Conservation (phyloP, 1,140 invertebrate species). For the Drosophila malerkotliana region DNA sequence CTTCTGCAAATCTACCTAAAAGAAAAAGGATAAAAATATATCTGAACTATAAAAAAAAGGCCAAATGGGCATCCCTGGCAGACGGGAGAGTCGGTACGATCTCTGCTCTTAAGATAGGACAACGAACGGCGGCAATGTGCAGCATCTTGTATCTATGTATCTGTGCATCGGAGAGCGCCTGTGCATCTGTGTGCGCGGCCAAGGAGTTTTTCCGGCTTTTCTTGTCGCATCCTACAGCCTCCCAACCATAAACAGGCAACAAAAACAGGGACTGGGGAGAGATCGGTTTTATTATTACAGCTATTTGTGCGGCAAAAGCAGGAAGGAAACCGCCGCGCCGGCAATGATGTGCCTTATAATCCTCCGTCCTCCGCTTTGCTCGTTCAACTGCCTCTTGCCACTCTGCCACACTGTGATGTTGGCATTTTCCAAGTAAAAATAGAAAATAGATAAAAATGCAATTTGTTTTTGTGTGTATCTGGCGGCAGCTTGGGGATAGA, state of each 20-base stretch:
- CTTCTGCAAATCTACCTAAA: background rate
- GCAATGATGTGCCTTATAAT: slow-evolving; percentile 61
- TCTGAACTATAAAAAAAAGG: background rate
- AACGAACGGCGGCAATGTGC: slow-evolving; percentile 35
- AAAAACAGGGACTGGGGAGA: slow-evolving; percentile 26
- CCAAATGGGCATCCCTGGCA: slow-evolving; percentile 2
- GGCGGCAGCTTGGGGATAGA: slow-evolving; percentile 77
- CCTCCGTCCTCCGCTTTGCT: slow-evolving; percentile 41
- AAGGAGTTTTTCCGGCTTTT: slow-evolving; percentile 82
- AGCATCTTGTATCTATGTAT: slow-evolving; percentile 14
- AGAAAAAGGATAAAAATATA: background rate
- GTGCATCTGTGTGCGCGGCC: slow-evolving; percentile 45
- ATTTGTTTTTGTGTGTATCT: slow-evolving; percentile 57
- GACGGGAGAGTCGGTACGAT: slow-evolving; percentile 12
- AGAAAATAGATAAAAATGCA: slow-evolving; percentile 75
- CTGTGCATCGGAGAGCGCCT: background rate
- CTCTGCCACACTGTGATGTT: slow-evolving; percentile 20
- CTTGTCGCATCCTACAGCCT: slow-evolving; percentile 73
- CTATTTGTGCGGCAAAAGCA: slow-evolving; percentile 64
- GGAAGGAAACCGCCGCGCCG: slow-evolving; percentile 67
- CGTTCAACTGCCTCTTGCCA: slow-evolving; percentile 12
- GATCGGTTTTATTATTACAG: slow-evolving; percentile 74
- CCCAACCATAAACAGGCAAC: slow-evolving; percentile 45
- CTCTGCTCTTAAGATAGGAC: slow-evolving; percentile 52
- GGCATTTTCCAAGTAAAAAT: slow-evolving; percentile 76